phyloP scores from a whole-genome alignment of 1,140 invertebrate genomes.

The Cotesia typhae region DNA sequence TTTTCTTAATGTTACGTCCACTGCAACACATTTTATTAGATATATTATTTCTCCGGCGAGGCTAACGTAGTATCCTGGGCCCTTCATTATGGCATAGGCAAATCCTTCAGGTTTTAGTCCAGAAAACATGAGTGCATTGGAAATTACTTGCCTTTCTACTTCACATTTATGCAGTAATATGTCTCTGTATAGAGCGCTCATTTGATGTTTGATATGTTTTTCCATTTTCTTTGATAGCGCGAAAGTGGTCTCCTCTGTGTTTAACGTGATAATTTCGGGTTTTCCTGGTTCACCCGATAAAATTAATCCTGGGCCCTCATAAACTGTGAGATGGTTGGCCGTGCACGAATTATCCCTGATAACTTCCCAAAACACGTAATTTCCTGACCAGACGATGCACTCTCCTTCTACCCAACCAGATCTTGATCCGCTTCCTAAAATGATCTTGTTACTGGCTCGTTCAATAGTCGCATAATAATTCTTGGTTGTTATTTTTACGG shows the following conservation, averaged over 20 bases:
- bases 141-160: slow-evolving; percentile 31
- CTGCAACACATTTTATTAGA: slow-evolving; percentile 35
- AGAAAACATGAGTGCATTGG: slow-evolving; percentile 37
- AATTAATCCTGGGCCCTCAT: no score
- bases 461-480: no score
- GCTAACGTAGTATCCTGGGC: slow-evolving; percentile 35
- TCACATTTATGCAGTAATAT: slow-evolving; percentile 36
- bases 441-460: no score
- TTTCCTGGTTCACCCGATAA: no score
- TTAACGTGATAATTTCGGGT: slow-evolving; percentile 24
- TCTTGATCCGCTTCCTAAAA: no score
- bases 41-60: slow-evolving; percentile 36
- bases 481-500: no score
- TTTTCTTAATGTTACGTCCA: not conserved
- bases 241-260: slow-evolving; percentile 33
- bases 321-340: no score
- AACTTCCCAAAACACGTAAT: no score
- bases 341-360: no score
- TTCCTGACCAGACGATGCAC: no score
- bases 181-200: slow-evolving; percentile 35
- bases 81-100: slow-evolving; percentile 38
- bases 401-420: no score
- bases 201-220: slow-evolving; percentile 28
- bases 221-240: slow-evolving; percentile 1
- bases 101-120: slow-evolving; percentile 30